Base-by-base conservation (phyloP, 2,113 vertebrate genomes). In the Anolis sagrei region DNA sequence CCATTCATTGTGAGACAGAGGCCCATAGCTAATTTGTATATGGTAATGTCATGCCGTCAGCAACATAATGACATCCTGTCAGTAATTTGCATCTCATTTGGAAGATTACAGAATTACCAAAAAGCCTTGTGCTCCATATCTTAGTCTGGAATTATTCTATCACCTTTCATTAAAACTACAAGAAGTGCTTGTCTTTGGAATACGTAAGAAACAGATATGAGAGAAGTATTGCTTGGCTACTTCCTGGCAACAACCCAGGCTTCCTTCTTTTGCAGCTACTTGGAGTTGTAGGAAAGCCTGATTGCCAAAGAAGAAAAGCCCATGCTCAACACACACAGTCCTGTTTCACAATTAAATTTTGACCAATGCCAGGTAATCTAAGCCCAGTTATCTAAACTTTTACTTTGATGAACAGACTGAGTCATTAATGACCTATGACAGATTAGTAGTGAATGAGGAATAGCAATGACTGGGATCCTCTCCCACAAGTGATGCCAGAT, bases 11-110 rank as follows among this genome's bases (percentile, higher is more conserved):
- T 36, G 48, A 73, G 27, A 14, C 69, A 49, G 39, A 74, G 44
- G 68, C 34, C 69, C 62, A 77, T 39, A 49, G 69, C 69, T 74
- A 79, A 79, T 79, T 58, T 79, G 68, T 49, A 25, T 86, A 86
- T 73, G 39, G 39, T 80, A 86, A 86, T 86, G 13, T 34, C 69
- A 86, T 61, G 39, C 69, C 54, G 64, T 80, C 58, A 64, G 32
- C 36, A 79, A 39, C 78, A 79, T 74, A 80, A 79, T 86, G 54
- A 74, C 54, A 74, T 80, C n/a, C 69, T 70, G 69, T 74, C 54
- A 64, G 69, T 77, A 86, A 86, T 86, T 86, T 86, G 69, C 84
- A 86, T 74, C 77, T 86, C 84, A 80, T 86, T 79, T 80, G 69
- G 69, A 79, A 86, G 36, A 80, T 44, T 23, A 36, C 32, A 78